Percentiles rank a stretch among this genome's conserved stretches.
phyloP scores from a whole-genome alignment of 2,797 vertebrate species.

The Coregonus ussuriensis region DNA sequence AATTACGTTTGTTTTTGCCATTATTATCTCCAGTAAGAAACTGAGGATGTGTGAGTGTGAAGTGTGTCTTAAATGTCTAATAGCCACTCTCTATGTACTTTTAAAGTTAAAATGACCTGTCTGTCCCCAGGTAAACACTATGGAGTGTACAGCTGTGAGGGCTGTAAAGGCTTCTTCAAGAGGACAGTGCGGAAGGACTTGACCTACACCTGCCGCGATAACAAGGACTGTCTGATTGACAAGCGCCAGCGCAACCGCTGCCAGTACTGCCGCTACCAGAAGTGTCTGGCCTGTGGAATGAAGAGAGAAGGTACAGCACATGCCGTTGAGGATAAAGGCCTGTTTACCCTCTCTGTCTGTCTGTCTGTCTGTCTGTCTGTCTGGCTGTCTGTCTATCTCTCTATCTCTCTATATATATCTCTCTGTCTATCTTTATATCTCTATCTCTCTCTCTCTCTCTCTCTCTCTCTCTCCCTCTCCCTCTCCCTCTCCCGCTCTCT shows the following conservation, averaged over 20 bases:
- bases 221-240: conserved; percentile 95
- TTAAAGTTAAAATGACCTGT: not conserved
- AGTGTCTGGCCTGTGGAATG: conserved; percentile 99
- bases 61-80: not conserved
- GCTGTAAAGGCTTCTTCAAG: conserved; percentile 98
- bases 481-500: not conserved
- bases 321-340: conserved; percentile 77
- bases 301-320: conserved; percentile 95
- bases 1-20: not conserved
- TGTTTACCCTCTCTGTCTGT: conserved; percentile 34
- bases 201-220: conserved; percentile 95
- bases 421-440: not conserved
- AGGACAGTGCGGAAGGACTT: conserved; percentile 95
- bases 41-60: not conserved
- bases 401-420: not conserved
- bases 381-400: not conserved
- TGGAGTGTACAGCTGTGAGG: conserved; percentile 97
- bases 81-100: too few species aligned
- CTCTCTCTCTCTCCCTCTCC: not conserved
- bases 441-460: conserved; percentile 33
- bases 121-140: conserved; percentile 90
- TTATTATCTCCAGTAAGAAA: not conserved
- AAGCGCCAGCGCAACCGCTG: conserved; percentile 98
- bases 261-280: conserved; percentile 99
- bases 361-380: conserved; percentile 11